These are phyloP conservation scores for Caiman crocodilus DNA, from an alignment of 2,797 vertebrate species.

Conservation along the genomic window DNA sequence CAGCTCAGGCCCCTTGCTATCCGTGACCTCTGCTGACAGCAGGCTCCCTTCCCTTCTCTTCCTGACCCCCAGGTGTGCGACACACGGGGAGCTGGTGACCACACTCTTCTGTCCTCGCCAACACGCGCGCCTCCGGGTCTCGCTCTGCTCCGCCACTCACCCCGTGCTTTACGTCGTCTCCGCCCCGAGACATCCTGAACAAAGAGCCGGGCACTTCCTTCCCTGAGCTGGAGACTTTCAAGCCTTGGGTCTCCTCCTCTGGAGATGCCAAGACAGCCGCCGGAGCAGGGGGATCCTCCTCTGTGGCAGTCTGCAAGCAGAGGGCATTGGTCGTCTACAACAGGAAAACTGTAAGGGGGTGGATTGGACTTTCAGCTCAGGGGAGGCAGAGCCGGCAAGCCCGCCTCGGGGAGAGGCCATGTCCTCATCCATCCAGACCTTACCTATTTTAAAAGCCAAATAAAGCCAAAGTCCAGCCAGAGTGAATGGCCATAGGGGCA, in stretches of 20 bases:
- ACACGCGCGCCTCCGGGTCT: neutral
- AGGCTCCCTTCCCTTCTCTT: neutral
- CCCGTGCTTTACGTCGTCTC: no score
- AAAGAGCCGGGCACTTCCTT: neutral
- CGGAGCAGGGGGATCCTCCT: neutral
- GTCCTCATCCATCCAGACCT: no score
- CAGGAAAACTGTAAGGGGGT: neutral
- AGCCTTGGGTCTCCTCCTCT: neutral
- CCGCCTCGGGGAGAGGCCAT: neutral
- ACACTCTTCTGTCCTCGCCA: neutral
- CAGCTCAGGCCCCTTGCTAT: neutral
- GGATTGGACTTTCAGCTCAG: neutral
- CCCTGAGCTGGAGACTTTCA: neutral
- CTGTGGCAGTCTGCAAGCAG: conserved; percentile 32
- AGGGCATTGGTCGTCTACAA: neutral
- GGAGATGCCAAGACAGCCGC: rapidly evolving
- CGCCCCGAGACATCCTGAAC: rapidly evolving
- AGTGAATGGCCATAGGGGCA: neutral
- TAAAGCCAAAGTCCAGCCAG: neutral
- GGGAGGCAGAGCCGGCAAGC: neutral
- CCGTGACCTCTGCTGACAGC: neutral
- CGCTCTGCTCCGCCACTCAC: no score
- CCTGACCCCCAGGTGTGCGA: rapidly evolving
- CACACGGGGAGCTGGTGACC: rapidly evolving
- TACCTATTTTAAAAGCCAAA: neutral